Base-by-base conservation (phyloP, 2,888 invertebrate genomes). In the Nasonia oneida region DNA sequence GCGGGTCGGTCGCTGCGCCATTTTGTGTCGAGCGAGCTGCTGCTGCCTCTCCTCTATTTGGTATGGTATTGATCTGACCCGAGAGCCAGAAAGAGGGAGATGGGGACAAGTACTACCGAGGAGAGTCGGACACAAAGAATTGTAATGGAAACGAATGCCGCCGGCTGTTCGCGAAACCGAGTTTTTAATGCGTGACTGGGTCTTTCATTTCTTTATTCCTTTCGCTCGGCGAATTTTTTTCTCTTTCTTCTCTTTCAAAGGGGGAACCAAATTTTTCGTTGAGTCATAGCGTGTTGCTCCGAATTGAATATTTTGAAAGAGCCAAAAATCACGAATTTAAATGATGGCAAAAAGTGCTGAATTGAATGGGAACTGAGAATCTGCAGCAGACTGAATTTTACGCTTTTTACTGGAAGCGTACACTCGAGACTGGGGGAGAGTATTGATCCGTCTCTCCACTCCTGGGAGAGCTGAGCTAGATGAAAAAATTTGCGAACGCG, bases 41-140 rank as follows among this genome's bases (percentile, higher is more conserved):
- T 57, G 29, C 42, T 50, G 74, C 78, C 81, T 73, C 77, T 86
- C 82, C 80, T 87, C 86, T 88, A 91, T 91, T 92, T 91, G 90
- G 91, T 91, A 91, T 61, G 90, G 91, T 92, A 92, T 93, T 91
- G 91, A 92, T 91, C 90, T 89, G 90, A 91, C 91, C 88, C 89
- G 76, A 86, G 87, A 37, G 37, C 29, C 1, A 88, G 71, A 53
- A 15, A 78, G 79, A 79, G 76, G 77, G 73, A 73, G 42, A 71
- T 61, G 57, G n/a, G 23, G 71, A 71, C 39, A 23, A 47, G 42
- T 73, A 83, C 87, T 83, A 87, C 50, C 14, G 37, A 42, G 73
- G 23, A 42, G 42, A 73, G 87, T 88, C 86, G 64, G 89, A 91
- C 90, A 89, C 90, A 88, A 89, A 89, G 88, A 88, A 88, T 74